Conservation (phyloP, 1,140 invertebrate genomes). For the Mylabris phalerata region DNA sequence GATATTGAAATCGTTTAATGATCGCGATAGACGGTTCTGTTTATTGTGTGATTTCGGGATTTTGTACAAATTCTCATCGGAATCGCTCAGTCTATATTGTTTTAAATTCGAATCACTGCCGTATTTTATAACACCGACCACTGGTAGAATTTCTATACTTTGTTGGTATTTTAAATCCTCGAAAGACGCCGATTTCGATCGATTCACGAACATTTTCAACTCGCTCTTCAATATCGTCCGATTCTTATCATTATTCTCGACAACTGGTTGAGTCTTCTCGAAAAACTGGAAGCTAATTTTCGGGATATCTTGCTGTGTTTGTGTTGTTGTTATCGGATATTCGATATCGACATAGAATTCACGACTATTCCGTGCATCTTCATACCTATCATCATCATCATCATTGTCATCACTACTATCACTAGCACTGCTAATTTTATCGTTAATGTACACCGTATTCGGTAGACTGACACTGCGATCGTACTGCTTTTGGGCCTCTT, state of each 20-base stretch:
- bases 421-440: constrained; percentile 11
- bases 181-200: neutral
- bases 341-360: constrained; percentile 29
- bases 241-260: constrained; percentile 13
- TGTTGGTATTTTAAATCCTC: constrained; percentile 1
- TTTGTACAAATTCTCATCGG: constrained; percentile 37
- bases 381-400: constrained; percentile 26
- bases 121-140: constrained; percentile 27
- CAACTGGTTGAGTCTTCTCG: constrained; percentile 20
- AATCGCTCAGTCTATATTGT: constrained; percentile 8
- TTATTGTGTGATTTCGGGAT: constrained; percentile 29
- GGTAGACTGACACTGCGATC: constrained; percentile 27
- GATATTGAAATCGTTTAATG: constrained; percentile 34
- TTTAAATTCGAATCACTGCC: constrained; percentile 36
- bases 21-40: constrained; percentile 32
- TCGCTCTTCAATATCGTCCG: constrained; percentile 18
- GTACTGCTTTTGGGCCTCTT: constrained; percentile 34
- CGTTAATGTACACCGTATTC: constrained; percentile 28
- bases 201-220: constrained; percentile 15
- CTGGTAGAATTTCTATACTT: constrained; percentile 2
- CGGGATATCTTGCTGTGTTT: constrained; percentile 32
- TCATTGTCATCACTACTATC: constrained; percentile 19
- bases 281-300: constrained; percentile 40
- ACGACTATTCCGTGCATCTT: constrained; percentile 11
- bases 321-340: constrained; percentile 2